Evolutionary conservation across 2,113 vertebrate genomes (phyloP), one percentile per base, ranked within the genome.

Genomic region (Chaenogobius annularis): DNA sequence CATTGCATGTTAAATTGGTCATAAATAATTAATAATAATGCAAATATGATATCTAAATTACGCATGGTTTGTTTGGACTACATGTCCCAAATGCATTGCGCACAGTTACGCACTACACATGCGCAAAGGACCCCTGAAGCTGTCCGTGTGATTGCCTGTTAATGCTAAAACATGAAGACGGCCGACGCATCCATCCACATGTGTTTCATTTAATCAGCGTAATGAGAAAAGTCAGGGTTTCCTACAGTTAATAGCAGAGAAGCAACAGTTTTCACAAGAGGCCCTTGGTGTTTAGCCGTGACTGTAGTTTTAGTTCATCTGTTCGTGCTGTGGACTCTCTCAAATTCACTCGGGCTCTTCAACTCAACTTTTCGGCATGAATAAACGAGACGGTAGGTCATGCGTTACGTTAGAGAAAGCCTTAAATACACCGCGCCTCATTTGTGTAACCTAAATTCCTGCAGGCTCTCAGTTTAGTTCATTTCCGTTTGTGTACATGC

Each of bases 371-470:
- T 5, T n/a, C 78, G 71, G 59, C 64, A 94, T 94, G 93, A 92
- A 78, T 80, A 90, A 87, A 35, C 85, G 80, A 79, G 88, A 90
- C 75, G 90, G 93, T 92, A 84, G 73, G 87, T 69, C 11, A 1
- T 47, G 0, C 15, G n/a, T 63, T 20, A 9, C 9, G 20, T 54
- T 10, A 3, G 2, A 54, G 2, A 20, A 54, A 50, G 7, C 47
- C 15, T 52, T 54, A 2, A 54, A 54, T 20, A 20, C 50, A 54
- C 20, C 15, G 15, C 37, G 8, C 37, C 5, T 7, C 37, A 40
- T 50, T 50, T 50, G 17, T 50, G 17, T 50, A 5, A 40, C 47
- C 17, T 7, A 17, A 19, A 15, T 50, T 19, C n/a, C 10, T n/a
- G 50, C 8, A 54, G 10, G 1, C 7, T 54, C 19, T 54, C 7